Evolutionary conservation across 2,888 invertebrate species (phyloP).

Genomic region (Fragum fragum): DNA sequence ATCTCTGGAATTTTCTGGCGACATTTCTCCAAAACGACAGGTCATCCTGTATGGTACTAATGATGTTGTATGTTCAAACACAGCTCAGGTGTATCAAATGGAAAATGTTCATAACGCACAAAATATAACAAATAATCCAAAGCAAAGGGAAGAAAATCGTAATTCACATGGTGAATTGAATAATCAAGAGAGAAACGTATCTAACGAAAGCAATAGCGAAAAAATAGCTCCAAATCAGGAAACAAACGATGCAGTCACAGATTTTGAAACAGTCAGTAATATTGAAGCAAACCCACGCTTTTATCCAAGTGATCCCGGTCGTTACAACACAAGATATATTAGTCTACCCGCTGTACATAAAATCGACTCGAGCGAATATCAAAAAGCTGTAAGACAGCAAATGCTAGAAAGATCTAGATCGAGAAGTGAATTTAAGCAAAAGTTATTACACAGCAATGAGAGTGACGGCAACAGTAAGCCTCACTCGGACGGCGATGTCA

Average conservation of each 20-base stretch:
- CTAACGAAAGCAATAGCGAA: neutral
- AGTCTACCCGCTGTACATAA: conserved; percentile 52
- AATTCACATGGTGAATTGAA: too few relatives aligned
- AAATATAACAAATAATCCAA: too few relatives aligned
- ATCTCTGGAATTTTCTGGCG: too few relatives aligned
- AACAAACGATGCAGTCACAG: neutral
- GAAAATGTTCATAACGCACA: too few relatives aligned
- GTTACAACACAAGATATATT: conserved; percentile 39
- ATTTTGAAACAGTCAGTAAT: neutral
- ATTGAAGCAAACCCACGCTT: neutral
- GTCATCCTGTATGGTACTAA: too few relatives aligned
- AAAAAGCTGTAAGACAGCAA: conserved; percentile 41
- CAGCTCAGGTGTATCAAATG: too few relatives aligned
- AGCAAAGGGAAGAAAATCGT: too few relatives aligned
- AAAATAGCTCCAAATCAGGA: neutral
- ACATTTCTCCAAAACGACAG: too few relatives aligned
- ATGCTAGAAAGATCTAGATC: conserved; percentile 39
- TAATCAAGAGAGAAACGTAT: neutral
- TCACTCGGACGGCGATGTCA: neutral
- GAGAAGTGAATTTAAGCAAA: conserved; percentile 5
- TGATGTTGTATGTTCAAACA: too few relatives aligned
- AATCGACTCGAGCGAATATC: conserved; percentile 53
- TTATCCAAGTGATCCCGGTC: neutral
- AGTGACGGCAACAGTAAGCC: neutral
- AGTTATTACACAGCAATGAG: neutral